These are phyloP conservation scores for Colletes collaris DNA, from an alignment of 2,888 invertebrate species.

Conservation along the genomic window DNA sequence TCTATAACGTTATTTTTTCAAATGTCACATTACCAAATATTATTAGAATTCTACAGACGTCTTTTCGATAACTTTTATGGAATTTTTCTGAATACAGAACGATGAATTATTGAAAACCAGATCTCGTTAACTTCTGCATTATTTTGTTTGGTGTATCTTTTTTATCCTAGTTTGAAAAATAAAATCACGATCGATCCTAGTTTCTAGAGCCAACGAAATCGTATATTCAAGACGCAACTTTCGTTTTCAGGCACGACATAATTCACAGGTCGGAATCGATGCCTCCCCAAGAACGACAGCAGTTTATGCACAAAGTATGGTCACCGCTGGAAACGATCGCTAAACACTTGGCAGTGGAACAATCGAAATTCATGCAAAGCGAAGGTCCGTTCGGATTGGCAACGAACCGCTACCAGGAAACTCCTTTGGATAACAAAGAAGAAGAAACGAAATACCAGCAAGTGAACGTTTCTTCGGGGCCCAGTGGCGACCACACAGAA, in stretches of 20 bases:
- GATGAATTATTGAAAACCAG: not conserved
- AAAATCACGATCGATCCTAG: not conserved
- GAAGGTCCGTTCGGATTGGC: constrained; percentile 43
- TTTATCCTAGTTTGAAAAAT: too few species aligned
- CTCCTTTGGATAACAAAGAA: constrained; percentile 51
- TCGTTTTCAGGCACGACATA: constrained; percentile 72
- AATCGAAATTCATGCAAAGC: constrained; percentile 57
- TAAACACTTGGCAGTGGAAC: constrained; percentile 76
- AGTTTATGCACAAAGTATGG: constrained; percentile 72
- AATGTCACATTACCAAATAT: not conserved
- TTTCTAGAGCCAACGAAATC: not conserved
- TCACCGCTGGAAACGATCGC: constrained; percentile 76
- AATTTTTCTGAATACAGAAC: too few species aligned
- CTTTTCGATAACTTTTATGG: not conserved
- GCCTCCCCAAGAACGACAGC: constrained; percentile 67
- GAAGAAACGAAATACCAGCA: not conserved
- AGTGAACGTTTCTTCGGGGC: constrained; percentile 1
- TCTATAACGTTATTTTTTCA: too few species aligned
- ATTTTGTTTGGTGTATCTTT: too few species aligned
- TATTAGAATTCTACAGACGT: not conserved
- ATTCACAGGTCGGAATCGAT: constrained; percentile 71
- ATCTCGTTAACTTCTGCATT: not conserved
- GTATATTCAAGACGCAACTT: not conserved
- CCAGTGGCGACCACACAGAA: not conserved
- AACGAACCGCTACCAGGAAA: constrained; percentile 68